These are phyloP conservation scores for Nemapogon koenigi DNA, from an alignment of 2,888 invertebrate species.

Conservation along the genomic window DNA sequence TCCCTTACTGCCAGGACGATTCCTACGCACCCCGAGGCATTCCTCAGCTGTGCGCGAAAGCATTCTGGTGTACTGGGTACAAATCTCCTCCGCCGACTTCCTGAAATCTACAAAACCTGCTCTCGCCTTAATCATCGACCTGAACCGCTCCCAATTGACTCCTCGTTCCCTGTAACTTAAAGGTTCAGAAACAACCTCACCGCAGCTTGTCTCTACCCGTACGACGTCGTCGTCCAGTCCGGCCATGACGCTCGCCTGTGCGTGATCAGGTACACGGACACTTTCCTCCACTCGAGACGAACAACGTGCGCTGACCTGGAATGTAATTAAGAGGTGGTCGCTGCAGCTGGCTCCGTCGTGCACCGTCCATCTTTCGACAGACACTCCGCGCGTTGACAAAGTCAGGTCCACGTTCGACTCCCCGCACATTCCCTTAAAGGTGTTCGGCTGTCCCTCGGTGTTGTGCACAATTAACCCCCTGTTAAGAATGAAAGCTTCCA, in stretches of 20 bases:
- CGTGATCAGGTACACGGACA: too few species aligned
- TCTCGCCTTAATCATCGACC: background rate
- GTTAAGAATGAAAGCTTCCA: slow-evolving; percentile 7
- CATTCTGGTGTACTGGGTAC: slow-evolving; percentile 2
- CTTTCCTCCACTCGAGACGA: too few species aligned
- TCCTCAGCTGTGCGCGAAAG: slow-evolving; percentile 7
- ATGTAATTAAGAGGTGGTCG: slow-evolving; percentile 1
- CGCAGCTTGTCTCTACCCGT: too few species aligned
- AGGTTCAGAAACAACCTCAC: background rate
- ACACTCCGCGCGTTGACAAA: slow-evolving; percentile 3
- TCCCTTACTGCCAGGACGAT: background rate
- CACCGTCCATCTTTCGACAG: background rate
- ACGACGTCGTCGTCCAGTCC: too few species aligned
- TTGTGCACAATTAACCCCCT: background rate
- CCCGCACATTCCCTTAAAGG: background rate
- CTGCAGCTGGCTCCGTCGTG: background rate
- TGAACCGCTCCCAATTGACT: background rate
- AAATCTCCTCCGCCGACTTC: background rate
- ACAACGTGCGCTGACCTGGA: background rate
- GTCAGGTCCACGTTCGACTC: slow-evolving; percentile 6
- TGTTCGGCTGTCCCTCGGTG: background rate
- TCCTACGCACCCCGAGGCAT: slow-evolving; percentile 9
- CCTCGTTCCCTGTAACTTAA: background rate
- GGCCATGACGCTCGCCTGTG: too few species aligned
- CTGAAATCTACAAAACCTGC: background rate